Evolutionary conservation across 2,888 invertebrate species (phyloP), one percentile per base, ranked within the genome.

Genomic region (Andrena flavipes): DNA sequence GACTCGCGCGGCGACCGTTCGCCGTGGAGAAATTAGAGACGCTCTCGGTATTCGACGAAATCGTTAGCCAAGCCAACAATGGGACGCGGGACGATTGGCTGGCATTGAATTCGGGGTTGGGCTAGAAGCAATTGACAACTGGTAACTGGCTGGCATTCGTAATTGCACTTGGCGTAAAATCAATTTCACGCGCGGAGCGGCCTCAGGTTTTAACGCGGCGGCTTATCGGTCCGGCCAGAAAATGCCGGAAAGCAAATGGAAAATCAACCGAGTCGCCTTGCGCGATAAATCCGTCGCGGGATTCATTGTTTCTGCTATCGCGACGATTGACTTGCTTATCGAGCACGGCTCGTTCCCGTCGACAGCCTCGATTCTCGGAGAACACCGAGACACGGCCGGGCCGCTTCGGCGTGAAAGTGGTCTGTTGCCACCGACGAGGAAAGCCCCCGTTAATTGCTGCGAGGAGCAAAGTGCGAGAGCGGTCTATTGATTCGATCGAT

Each of bases 81-180:
- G 60, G 48, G 29, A 60, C 65, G 48, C 59, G 42, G 56, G 30
- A 71, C 63, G 75, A 87, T 85, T 87, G 86, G 84, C 64, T 82
- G 81, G 76, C 86, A 69, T 74, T 72, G 68, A 84, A 87, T 84
- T 79, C 62, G 74, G 78, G 74, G 79, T 56, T 82, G 87, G 76
- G 56, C 73, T 59, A 51, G 33, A 30, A 49, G 65, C 70, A 65
- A 86, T 80, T 64, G 73, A 73, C 73, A 74, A 51, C 20, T 64
- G 56, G 62, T 70, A 29, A 67, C 69, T 78, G 81, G 72, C 33
- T 54, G 77, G 72, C 65, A 56, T 54, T 63, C 74, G 51, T 33
- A 63, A 68, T 78, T 59, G 56, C n/a, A 16, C 70, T 78, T 86
- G 86, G 78, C 87, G 69, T 23, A 33, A 64, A 69, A 76, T 86